phyloP scores from a whole-genome alignment of 2,888 invertebrate species.

The Papilio elwesi region DNA sequence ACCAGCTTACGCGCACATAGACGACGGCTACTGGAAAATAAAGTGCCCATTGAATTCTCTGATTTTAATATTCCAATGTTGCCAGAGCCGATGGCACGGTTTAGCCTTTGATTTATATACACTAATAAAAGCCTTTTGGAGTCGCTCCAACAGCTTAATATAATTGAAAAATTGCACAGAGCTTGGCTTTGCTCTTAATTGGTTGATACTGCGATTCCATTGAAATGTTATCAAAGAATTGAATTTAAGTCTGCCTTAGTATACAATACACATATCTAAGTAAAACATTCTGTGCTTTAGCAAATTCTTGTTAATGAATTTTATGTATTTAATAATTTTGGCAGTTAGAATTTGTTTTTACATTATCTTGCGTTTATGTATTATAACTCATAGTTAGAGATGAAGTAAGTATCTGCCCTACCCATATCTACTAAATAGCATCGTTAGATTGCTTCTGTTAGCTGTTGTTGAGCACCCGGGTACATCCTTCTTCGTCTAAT shows the following conservation, averaged over 20 bases:
- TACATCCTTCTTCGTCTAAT: too few relatives aligned
- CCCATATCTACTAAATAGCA: too few relatives aligned
- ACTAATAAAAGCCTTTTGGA: constrained; percentile 36
- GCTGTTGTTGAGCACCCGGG: too few relatives aligned
- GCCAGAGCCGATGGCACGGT: background rate
- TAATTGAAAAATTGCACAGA: constrained; percentile 32
- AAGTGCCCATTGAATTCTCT: constrained; percentile 37
- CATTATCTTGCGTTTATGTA: too few relatives aligned
- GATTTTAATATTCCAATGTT: constrained; percentile 24
- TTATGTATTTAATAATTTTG: too few relatives aligned
- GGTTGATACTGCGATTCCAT: constrained; percentile 16
- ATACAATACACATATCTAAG: background rate
- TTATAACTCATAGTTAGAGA: too few relatives aligned
- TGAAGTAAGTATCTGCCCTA: too few relatives aligned
- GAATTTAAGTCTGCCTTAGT: constrained; percentile 4
- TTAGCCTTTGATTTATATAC: constrained; percentile 28
- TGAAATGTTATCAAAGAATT: constrained; percentile 31
- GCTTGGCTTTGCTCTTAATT: constrained; percentile 31
- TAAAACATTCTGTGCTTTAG: too few relatives aligned
- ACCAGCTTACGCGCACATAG: too few relatives aligned
- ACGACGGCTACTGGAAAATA: constrained; percentile 31
- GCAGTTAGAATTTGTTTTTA: too few relatives aligned
- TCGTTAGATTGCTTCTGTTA: too few relatives aligned
- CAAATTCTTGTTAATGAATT: too few relatives aligned
- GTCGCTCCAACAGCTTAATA: constrained; percentile 32